Conservation (phyloP, 2,113 vertebrate genomes). For the Meleagris gallopavo region DNA sequence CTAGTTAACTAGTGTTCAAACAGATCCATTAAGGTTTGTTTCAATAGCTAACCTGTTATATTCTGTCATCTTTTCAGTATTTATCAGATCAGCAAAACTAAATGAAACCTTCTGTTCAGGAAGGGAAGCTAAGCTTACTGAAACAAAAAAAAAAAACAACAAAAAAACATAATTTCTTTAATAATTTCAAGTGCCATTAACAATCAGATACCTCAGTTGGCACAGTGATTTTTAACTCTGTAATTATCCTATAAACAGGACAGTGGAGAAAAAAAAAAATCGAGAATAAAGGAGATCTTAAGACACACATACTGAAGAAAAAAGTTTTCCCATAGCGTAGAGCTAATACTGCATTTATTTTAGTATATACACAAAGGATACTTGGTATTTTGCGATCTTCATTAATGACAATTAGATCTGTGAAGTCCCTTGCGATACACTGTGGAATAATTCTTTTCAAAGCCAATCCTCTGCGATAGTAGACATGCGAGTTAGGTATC, state of each 20-base stretch:
- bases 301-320: not conserved
- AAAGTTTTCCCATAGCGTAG: not conserved
- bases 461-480: constrained; percentile 95
- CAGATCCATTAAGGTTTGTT: not conserved
- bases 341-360: not conserved
- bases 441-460: constrained; percentile 96
- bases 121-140: not conserved
- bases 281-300: not conserved
- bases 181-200: not conserved
- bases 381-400: constrained; percentile 94
- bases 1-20: not conserved
- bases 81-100: not conserved
- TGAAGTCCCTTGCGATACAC: constrained; percentile 91
- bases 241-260: not conserved
- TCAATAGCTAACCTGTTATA: not conserved
- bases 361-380: constrained; percentile 84
- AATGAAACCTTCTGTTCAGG: not conserved
- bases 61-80: not conserved
- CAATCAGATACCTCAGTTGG: not conserved
- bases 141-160: not conserved
- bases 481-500: constrained; percentile 92
- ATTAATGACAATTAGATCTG: constrained; percentile 93
- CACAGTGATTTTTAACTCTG: not conserved
- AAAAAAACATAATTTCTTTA: not conserved
- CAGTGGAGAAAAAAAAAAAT: not conserved